A percentile compares a stretch with the other conserved stretches of the same genome.
These are phyloP conservation scores for Stichopus horrens DNA, from an alignment of 53 echinoderm and acorn worm species.

Conservation along the genomic window DNA sequence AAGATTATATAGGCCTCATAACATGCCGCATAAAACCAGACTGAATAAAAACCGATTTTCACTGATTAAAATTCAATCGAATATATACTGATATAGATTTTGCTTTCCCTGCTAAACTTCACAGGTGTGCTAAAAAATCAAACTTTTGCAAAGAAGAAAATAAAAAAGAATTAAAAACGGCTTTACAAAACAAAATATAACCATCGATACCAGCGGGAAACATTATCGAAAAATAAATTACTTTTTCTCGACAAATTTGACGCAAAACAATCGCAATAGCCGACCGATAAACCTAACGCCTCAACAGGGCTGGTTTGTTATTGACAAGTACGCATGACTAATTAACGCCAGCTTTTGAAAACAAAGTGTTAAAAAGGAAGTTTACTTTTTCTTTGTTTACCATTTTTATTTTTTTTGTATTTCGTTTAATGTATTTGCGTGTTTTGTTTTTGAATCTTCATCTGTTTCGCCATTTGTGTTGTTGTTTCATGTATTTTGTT, in stretches of 20 bases:
- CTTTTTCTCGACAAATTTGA: neutral
- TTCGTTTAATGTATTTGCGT: neutral
- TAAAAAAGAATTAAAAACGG: neutral
- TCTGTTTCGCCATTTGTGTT: neutral
- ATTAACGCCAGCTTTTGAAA: neutral
- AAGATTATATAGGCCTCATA: no score
- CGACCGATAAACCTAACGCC: neutral
- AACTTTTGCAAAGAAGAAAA: neutral
- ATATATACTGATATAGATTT: neutral
- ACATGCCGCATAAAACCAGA: neutral
- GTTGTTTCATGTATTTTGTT: neutral
- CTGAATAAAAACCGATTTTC: neutral
- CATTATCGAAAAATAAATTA: neutral
- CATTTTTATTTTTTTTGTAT: no score
- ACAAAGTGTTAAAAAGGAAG: neutral
- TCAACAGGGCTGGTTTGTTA: neutral
- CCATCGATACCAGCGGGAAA: neutral
- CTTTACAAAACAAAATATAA: neutral
- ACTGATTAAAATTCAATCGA: neutral
- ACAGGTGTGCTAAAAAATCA: constrained; percentile 10
- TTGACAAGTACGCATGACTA: neutral
- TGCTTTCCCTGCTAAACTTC: neutral
- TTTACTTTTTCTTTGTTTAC: neutral
- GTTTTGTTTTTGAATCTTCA: neutral
- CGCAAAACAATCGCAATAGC: neutral